Base-by-base conservation (phyloP, 2,888 invertebrate genomes). In the Carcina quercana region DNA sequence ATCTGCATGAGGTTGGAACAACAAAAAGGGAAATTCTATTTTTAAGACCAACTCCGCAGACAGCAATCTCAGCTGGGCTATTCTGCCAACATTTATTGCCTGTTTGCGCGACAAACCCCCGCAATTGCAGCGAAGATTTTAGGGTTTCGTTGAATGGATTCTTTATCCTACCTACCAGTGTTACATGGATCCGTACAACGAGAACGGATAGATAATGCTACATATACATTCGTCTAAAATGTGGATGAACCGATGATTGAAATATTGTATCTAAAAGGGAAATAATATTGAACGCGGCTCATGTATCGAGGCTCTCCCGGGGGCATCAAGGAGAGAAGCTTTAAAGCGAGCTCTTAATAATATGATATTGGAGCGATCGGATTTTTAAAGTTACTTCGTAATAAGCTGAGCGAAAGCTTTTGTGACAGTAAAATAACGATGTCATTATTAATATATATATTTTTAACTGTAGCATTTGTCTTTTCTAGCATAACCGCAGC, bases 71-170 rank as follows among this genome's bases (percentile, higher is more conserved):
- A 42, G 55, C 49, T 50, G 58, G 60, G 59, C 58, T 57, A 60
- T 59, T 64, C 52, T 48, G 54, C 47, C 55, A 51, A 51, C 61
- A 59, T 65, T 61, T 66, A 66, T 65, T 57, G 65, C 49, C 57
- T 55, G 62, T 63, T 64, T 58, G 53, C 56, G 61, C 53, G 61
- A 62, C 61, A 59, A 63, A 59, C 62, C 59, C 56, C 45, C 57
- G 53, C 62, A 57, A 66, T 66, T 61, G 66, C 61, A 62, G 49
- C 56, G 42, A 59, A 58, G 54, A 61, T 64, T 66, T 64, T 63
- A 59, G 61, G 60, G 63, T 65, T 62, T 53, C 53, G 45, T 45
- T 46, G 49, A 65, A 64, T 64, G 60, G 63, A 63, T 65, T 58
- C 61, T 59, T 56, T 63, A 64, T 59, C 57, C 65, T 42, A 49